phyloP scores from a whole-genome alignment of 2,888 invertebrate species.

The Ophioninae sp. region DNA sequence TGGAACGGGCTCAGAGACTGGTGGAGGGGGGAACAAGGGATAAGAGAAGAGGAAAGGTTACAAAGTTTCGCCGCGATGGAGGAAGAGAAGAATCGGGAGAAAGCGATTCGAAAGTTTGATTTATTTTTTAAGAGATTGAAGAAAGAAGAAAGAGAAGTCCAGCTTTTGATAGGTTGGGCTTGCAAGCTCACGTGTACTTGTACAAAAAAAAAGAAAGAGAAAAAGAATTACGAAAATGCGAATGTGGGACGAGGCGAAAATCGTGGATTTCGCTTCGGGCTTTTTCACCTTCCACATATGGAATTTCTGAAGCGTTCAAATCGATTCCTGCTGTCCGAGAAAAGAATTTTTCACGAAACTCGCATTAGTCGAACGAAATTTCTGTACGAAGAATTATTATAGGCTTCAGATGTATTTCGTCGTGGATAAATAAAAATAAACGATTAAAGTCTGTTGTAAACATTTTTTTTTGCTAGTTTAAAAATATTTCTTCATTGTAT shows the following conservation, averaged over 20 bases:
- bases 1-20: conserved; percentile 64
- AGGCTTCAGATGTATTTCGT: not conserved
- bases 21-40: conserved; percentile 47
- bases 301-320: conserved; percentile 50
- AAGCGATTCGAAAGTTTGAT: conserved; percentile 80
- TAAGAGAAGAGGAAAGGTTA: conserved; percentile 63
- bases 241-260: conserved; percentile 52
- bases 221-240: conserved; percentile 58
- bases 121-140: conserved; percentile 80
- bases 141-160: conserved; percentile 64
- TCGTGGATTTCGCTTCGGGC: conserved; percentile 70
- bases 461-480: not conserved
- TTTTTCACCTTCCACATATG: conserved; percentile 70
- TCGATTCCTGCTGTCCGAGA: conserved; percentile 20
- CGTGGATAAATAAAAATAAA: conserved; percentile 29
- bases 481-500: not conserved
- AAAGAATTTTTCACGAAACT: conserved; percentile 34
- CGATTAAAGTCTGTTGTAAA: conserved; percentile 9
- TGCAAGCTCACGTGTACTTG: conserved; percentile 44
- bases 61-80: conserved; percentile 74
- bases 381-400: conserved; percentile 40
- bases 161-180: conserved; percentile 56
- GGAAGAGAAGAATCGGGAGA: conserved; percentile 50
- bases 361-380: conserved; percentile 47
- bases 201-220: conserved; percentile 50